These are phyloP conservation scores for Xanthorhoe designata DNA, from an alignment of 2,888 invertebrate genomes.

Conservation along the genomic window DNA sequence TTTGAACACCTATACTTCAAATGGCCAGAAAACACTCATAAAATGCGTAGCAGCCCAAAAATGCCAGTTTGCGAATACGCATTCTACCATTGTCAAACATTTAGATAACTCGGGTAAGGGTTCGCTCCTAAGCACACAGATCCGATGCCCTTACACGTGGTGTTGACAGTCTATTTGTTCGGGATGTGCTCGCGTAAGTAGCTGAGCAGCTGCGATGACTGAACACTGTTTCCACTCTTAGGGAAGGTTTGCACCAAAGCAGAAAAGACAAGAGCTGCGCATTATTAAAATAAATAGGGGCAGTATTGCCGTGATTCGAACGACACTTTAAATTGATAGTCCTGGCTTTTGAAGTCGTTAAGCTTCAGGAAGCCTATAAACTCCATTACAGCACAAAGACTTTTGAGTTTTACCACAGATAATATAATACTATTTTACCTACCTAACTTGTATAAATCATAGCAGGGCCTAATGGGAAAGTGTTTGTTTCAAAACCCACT, in stretches of 20 bases:
- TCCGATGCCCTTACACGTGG: constrained; percentile 42
- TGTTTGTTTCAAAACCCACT: neutral
- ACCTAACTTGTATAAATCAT: no score
- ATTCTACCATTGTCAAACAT: constrained; percentile 29
- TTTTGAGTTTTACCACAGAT: no score
- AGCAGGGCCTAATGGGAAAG: neutral
- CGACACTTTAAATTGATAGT: no score
- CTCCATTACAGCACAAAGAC: no score
- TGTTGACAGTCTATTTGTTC: constrained; percentile 45
- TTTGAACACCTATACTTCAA: neutral
- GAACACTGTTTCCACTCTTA: constrained; percentile 2
- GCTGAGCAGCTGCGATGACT: constrained; percentile 8
- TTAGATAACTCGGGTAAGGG: constrained; percentile 23
- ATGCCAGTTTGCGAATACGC: neutral
- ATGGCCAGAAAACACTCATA: neutral
- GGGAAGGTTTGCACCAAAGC: no score
- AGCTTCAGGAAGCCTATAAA: no score
- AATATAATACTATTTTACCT: no score
- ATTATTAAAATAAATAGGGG: no score
- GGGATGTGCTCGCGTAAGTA: constrained; percentile 34
- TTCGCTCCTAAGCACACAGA: constrained; percentile 47
- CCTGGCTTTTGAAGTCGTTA: no score
- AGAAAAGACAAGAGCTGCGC: no score
- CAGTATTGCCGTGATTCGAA: no score
- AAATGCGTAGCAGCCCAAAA: neutral